Evolutionary conservation across 2,888 invertebrate species (phyloP).

Genomic region (Phorcus lineatus): DNA sequence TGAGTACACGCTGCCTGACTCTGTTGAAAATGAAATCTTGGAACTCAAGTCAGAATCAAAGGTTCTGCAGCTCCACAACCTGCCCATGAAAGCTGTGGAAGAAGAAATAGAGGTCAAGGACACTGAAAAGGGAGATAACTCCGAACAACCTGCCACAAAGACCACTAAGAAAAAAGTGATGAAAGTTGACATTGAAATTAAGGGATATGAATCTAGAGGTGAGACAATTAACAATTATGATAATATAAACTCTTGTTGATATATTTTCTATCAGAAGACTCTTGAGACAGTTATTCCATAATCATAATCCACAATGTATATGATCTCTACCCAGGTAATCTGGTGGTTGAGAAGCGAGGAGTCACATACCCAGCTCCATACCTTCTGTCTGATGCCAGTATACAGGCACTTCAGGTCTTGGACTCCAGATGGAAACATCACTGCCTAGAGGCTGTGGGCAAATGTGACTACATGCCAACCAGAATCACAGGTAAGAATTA

Average conservation of each 20-base stretch:
- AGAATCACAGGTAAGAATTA: background rate
- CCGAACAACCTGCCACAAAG: background rate
- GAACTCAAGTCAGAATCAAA: background rate
- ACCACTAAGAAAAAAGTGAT: background rate
- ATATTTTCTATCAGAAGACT: no score
- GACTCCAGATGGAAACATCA: background rate
- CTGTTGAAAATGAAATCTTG: background rate
- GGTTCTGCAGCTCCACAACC: background rate
- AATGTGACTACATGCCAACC: background rate
- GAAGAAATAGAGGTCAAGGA: background rate
- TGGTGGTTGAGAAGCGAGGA: background rate
- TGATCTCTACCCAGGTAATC: background rate
- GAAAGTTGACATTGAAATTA: background rate
- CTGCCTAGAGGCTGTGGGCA: background rate
- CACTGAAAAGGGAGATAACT: background rate
- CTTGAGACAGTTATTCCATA: no score
- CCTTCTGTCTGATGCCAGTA: background rate
- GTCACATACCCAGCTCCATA: background rate
- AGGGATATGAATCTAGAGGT: slow-evolving; percentile 12
- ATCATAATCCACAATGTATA: no score
- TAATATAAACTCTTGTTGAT: no score
- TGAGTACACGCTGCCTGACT: background rate
- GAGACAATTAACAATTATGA: no score
- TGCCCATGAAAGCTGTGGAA: background rate
- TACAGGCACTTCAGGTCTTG: background rate